Base-by-base conservation (phyloP, 2,797 vertebrate species). In the Macroramphosus scolopax region DNA sequence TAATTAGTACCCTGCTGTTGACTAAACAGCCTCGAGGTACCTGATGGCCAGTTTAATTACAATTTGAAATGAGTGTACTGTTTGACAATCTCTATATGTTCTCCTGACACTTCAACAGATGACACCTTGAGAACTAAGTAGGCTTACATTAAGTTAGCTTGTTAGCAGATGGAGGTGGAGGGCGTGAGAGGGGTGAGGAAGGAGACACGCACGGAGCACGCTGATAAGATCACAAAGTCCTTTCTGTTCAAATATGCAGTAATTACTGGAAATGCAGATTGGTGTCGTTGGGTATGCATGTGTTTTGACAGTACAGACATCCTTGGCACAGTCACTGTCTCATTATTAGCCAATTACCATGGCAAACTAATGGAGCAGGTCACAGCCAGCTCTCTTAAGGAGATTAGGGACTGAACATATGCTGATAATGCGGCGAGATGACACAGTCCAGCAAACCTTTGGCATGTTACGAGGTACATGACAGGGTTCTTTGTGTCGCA, bases 1-100 rank as follows among this genome's bases (percentile, higher is more conserved):
- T 91, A 91, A 92, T 92, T 92, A 92, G 89, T 89, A 89, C 68
- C 89, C 88, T 88, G 89, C 89, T 91, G 89, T 91, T 91, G 89
- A 90, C 89, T 88, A 92, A 91, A 91, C 88, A 91, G 89, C 90
- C 90, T 89, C 88, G 80, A 88, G 90, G 87, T 89, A 90, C 87
- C 89, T 87, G 88, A 90, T 90, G 89, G 90, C 87, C 89, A 81
- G 84, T 91, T 90, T 91, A 91, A 92, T 92, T 92, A 91, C 88
- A 91, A 91, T 90, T 91, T 89, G 87, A 91, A 92, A 92, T 91
- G 83, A 90, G 88, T 72, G 71, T 77, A 81, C 77, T 89, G 75
- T 90, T 90, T 91, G 89, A 91, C 89, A 87, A 83, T 85, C 86
- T 76, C 86, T 89, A 86, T 92, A 90, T 90, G 89, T 89, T 89